Evolutionary conservation across 2,888 invertebrate genomes (phyloP), one percentile per base, ranked within the genome.

Genomic region (Biston betularia): DNA sequence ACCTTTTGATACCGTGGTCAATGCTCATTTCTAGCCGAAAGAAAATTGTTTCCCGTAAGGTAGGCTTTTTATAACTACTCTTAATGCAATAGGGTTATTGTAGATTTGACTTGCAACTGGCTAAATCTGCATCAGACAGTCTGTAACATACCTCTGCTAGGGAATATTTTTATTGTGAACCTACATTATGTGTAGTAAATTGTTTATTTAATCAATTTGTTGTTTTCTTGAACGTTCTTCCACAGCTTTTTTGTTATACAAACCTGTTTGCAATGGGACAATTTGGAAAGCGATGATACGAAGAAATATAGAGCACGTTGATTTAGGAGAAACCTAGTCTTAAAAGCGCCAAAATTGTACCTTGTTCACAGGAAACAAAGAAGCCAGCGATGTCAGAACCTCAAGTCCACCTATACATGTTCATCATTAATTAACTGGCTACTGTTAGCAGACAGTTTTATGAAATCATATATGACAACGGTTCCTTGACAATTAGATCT

Each of bases 131-230:
- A 92, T 93, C 92, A 90, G 92, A 90, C 88, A 81, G 80, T 75
- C 73, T 80, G 82, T 85, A 86, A 86, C 87, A 86, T 89, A 92
- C 89, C 90, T 92, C 89, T 89, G 89, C 90, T 92, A 90, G 90
- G 83, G 78, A 86, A 89, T 90, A 91, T 90, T 92, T 92, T 93
- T 92, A 93, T 91, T 91, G 92, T 93, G 88, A 91, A 92, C 92
- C 93, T 93, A 93, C 93, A 91, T 90, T 89, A 90, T 86, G 92
- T 92, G 93, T 93, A 93, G 93, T 93, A 93, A 93, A 93, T 91
- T 93, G 93, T 93, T 93, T 93, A 93, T 93, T 93, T 93, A 92
- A 93, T 92, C 89, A 87, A 76, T 78, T 75, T 66, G 77, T 79
- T 77, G 85, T 88, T 92, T 92, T 80, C 35, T 92, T 80, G 6